These are phyloP conservation scores for Tachysurus fulvidraco DNA, from an alignment of 2,113 vertebrate genomes.

Conservation along the genomic window DNA sequence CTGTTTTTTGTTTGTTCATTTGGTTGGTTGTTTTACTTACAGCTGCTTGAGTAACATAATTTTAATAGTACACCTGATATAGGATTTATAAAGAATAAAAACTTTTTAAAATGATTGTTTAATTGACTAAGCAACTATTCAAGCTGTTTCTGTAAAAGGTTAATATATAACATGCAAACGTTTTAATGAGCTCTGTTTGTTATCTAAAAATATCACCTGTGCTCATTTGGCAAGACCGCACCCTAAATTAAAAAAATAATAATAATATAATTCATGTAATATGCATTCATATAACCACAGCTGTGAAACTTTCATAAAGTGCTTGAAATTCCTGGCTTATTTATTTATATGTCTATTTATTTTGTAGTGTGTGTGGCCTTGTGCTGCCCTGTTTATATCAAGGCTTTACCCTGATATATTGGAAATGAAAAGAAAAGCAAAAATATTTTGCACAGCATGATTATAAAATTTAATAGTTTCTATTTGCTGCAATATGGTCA, in stretches of 20 bases:
- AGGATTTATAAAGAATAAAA: neutral
- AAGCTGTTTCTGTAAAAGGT: neutral
- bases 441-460: neutral
- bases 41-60: neutral
- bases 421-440: neutral
- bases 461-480: neutral
- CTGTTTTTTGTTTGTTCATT: neutral
- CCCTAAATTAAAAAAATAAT: neutral
- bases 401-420: neutral
- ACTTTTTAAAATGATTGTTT: neutral
- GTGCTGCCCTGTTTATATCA: neutral
- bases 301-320: neutral
- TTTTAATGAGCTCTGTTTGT: neutral
- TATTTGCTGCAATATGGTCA: neutral
- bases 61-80: neutral
- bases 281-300: neutral
- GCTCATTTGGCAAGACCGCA: neutral
- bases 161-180: neutral
- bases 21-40: neutral
- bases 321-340: neutral
- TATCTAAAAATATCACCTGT: neutral
- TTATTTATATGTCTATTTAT: neutral
- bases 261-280: neutral
- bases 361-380: neutral
- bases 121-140: neutral